Conservation (phyloP, 2,113 vertebrate genomes). For the Acinonyx jubatus region DNA sequence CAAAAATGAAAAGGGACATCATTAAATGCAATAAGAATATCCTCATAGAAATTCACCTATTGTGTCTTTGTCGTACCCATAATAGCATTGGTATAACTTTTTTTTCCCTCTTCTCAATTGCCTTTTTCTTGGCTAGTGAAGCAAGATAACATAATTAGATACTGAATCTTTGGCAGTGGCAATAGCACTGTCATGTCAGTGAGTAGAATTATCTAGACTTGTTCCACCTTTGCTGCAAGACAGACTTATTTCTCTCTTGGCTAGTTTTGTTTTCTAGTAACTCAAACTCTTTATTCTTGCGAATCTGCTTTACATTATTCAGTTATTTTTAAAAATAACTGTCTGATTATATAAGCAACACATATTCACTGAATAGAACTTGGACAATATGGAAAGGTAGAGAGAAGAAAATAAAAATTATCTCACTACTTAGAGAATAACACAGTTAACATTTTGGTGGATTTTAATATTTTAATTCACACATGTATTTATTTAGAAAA, state of each 20-base stretch:
- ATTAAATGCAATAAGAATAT: neutral
- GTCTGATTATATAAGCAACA: constrained; percentile 34
- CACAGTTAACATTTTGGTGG: neutral
- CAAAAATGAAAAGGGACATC: neutral
- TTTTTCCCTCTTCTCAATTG: neutral
- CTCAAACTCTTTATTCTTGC: neutral
- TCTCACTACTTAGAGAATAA: constrained; percentile 5
- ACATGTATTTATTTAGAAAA: constrained; percentile 16
- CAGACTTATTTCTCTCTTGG: neutral
- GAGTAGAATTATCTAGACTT: neutral
- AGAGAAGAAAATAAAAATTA: constrained; percentile 42
- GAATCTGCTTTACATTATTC: constrained; percentile 37
- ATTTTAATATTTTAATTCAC: constrained; percentile 52
- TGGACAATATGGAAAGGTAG: constrained; percentile 21
- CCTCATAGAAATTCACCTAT: neutral
- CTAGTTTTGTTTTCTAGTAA: constrained; percentile 3
- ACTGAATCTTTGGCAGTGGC: neutral
- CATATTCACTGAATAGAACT: constrained; percentile 36
- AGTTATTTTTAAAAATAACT: constrained; percentile 59
- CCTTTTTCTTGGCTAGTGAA: neutral
- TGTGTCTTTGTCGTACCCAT: neutral
- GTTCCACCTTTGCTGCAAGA: neutral
- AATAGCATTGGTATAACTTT: neutral
- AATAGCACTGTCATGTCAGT: rapidly evolving
- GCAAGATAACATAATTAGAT: neutral